Conservation (phyloP, 2,113 vertebrate genomes). For the Spheniscus mendiculus region DNA sequence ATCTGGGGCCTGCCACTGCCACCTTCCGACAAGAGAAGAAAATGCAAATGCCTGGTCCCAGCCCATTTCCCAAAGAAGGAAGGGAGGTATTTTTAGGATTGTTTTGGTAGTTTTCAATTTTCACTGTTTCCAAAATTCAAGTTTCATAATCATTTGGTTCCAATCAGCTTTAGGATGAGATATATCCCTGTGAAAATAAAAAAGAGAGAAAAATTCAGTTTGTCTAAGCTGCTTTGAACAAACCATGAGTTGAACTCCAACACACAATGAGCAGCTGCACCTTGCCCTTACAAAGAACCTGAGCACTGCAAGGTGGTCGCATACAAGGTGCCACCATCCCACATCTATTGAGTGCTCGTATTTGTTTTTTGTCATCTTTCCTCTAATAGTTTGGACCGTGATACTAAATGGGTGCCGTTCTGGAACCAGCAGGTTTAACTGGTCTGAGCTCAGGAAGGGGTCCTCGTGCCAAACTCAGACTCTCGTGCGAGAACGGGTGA, state of each 20-base stretch:
- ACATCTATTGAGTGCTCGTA: rapidly evolving
- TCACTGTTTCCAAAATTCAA: rapidly evolving
- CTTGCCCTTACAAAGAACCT: neutral
- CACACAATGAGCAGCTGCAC: neutral
- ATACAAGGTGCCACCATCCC: neutral
- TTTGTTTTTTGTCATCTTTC: neutral
- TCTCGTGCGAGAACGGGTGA: rapidly evolving
- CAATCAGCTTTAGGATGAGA: neutral
- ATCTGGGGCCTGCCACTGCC: neutral
- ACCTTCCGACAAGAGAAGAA: slow-evolving; percentile 24
- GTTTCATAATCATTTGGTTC: neutral
- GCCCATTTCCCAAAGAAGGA: neutral
- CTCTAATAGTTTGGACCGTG: rapidly evolving
- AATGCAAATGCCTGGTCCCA: neutral
- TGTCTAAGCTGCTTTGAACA: neutral
- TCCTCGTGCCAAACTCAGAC: neutral
- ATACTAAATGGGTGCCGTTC: neutral
- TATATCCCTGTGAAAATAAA: neutral
- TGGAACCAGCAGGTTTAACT: neutral
- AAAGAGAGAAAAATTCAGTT: neutral
- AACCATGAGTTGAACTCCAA: neutral
- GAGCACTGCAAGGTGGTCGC: neutral
- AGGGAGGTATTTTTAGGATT: neutral
- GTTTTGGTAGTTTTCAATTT: neutral
- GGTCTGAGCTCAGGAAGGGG: neutral